Evolutionary conservation across 2,113 vertebrate species (phyloP).

Genomic region (Prietella phreatophila): DNA sequence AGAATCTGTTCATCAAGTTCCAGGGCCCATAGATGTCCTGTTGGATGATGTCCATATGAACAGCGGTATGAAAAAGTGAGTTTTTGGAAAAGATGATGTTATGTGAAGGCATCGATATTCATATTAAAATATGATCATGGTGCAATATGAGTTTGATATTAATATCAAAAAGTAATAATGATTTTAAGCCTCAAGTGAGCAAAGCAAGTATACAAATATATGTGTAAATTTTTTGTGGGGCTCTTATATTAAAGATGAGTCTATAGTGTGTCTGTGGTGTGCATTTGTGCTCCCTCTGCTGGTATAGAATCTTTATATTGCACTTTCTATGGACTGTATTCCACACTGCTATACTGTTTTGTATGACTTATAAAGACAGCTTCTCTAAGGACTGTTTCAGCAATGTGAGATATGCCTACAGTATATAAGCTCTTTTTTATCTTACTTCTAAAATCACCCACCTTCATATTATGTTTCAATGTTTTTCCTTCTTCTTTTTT

Average conservation of each 20-base stretch:
- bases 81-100: background rate
- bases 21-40: conserved; percentile 24
- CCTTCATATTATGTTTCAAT: background rate
- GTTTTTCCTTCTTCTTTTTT: background rate
- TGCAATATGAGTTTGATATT: background rate
- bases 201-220: background rate
- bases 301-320: conserved; percentile 25
- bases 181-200: background rate
- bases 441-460: background rate
- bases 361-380: background rate
- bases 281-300: conserved; percentile 45
- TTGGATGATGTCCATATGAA: conserved; percentile 18
- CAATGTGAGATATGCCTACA: background rate
- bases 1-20: conserved; percentile 34
- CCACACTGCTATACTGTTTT: background rate
- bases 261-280: conserved; percentile 1
- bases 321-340: background rate
- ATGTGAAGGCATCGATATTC: background rate
- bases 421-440: background rate
- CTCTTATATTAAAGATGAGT: background rate
- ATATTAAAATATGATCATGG: background rate
- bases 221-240: background rate
- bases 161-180: background rate
- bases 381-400: background rate
- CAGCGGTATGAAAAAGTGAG: conserved; percentile 14